Conservation (phyloP, 53 echinoderm and acorn worm genomes). For the Henricia sp. region DNA sequence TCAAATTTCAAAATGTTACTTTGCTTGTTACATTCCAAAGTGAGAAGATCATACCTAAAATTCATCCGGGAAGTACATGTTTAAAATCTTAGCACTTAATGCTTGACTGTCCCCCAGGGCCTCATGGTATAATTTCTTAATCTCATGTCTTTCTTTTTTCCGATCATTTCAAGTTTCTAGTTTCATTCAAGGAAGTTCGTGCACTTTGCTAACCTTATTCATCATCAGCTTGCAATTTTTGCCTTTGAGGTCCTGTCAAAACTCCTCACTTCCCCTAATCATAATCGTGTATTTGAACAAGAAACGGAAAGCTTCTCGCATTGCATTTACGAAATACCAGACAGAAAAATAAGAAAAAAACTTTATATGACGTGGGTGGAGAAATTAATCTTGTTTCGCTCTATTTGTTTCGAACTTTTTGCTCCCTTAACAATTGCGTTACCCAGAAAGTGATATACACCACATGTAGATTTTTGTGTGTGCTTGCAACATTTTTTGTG, state of each 20-base stretch:
- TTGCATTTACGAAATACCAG: constrained; percentile 7
- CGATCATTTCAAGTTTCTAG: too few relatives aligned
- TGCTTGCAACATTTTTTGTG: background rate
- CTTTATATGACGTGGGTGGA: background rate
- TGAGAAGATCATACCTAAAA: too few relatives aligned
- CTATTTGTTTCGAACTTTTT: background rate
- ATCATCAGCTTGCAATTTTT: background rate
- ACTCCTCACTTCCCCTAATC: too few relatives aligned
- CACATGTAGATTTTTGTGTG: background rate
- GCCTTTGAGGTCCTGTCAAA: background rate
- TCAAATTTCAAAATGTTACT: too few relatives aligned
- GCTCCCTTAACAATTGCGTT: background rate
- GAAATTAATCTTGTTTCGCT: constrained; percentile 2
- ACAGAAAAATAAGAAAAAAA: too few relatives aligned
- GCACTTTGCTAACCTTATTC: background rate
- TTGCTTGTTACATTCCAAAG: too few relatives aligned
- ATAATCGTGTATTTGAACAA: background rate
- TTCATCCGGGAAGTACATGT: too few relatives aligned
- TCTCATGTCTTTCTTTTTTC: too few relatives aligned
- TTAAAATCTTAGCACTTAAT: too few relatives aligned
- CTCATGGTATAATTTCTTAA: too few relatives aligned
- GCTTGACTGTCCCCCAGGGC: too few relatives aligned
- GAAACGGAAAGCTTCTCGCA: background rate
- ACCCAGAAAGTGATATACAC: background rate
- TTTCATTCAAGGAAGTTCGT: background rate